A percentile compares a stretch with the other conserved stretches of the same genome.
phyloP scores from a whole-genome alignment of 2,888 invertebrate species.

The Agrochola lychnidis region DNA sequence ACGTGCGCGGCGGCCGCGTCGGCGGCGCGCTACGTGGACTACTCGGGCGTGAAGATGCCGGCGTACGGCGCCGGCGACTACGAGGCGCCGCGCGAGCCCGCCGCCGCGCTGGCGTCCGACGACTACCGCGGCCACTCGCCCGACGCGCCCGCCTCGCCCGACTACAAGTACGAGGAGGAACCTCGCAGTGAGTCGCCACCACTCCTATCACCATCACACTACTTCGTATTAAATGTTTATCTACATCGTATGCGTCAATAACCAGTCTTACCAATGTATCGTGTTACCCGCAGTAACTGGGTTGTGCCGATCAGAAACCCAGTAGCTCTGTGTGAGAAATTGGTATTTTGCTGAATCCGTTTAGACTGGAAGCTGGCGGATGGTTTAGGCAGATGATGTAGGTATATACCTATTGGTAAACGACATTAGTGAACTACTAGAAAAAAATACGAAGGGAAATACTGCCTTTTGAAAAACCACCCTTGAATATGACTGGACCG shows the following conservation, averaged over 20 bases:
- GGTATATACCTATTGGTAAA: background rate
- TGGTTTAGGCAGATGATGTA: too few species aligned
- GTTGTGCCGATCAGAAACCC: background rate
- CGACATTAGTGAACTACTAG: background rate
- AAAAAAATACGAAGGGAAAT: background rate
- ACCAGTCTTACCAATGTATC: background rate
- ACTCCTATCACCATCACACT: background rate
- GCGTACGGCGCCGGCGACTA: slow-evolving; percentile 78
- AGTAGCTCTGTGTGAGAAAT: background rate
- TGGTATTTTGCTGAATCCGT: background rate
- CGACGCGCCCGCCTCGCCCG: slow-evolving; percentile 77
- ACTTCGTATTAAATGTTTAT: background rate
- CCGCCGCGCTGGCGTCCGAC: slow-evolving; percentile 61
- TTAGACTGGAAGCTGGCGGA: background rate
- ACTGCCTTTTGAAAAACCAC: background rate
- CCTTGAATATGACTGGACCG: background rate
- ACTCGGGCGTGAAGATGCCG: slow-evolving; percentile 81
- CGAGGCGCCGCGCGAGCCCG: slow-evolving; percentile 68
- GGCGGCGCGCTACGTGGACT: slow-evolving; percentile 77
- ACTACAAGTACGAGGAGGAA: slow-evolving; percentile 83
- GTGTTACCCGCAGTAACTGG: background rate
- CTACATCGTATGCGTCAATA: background rate
- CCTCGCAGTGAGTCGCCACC: slow-evolving; percentile 62
- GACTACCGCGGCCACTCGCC: slow-evolving; percentile 79
- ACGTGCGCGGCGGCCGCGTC: slow-evolving; percentile 68